Conservation (phyloP, 2,797 vertebrate genomes). For the Crenichthys baileyi region DNA sequence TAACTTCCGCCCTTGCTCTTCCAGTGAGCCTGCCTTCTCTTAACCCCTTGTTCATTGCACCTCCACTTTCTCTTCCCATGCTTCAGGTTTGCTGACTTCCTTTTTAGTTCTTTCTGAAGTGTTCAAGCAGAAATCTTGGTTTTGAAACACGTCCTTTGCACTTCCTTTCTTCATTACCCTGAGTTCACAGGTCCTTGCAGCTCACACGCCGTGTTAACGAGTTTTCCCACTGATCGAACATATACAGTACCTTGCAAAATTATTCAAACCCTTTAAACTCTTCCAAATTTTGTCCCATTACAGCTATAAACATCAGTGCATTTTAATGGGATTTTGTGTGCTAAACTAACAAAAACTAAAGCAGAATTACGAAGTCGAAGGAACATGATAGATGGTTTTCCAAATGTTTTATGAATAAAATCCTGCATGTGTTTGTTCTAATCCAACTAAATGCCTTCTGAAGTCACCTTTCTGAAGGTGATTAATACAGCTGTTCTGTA, state of each 20-base stretch:
- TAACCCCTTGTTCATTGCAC: slow-evolving; percentile 5
- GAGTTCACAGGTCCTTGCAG: not conserved
- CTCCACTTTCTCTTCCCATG: slow-evolving; percentile 20
- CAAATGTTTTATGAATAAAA: not conserved
- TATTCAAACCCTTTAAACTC: not conserved
- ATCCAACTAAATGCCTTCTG: not conserved
- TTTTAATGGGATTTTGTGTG: not conserved
- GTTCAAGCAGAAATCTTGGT: slow-evolving; percentile 9
- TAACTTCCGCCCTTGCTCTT: slow-evolving; percentile 39
- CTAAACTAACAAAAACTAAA: not conserved
- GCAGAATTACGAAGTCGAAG: not conserved
- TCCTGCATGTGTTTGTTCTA: not conserved
- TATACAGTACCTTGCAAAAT: not conserved
- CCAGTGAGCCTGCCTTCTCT: slow-evolving; percentile 11
- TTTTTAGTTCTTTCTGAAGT: slow-evolving; percentile 1
- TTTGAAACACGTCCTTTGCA: not conserved
- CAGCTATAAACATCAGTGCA: too few species aligned
- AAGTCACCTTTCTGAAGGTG: not conserved
- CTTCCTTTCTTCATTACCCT: not conserved
- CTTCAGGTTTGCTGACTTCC: not conserved
- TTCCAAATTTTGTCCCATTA: not conserved
- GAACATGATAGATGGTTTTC: not conserved
- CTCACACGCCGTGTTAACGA: not conserved
- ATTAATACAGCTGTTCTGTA: not conserved
- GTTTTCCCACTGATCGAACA: not conserved